A percentile compares a stretch with the other conserved stretches of the same genome.
Evolutionary conservation across 2,888 invertebrate species (phyloP).

Genomic region (Apotomis capreana): DNA sequence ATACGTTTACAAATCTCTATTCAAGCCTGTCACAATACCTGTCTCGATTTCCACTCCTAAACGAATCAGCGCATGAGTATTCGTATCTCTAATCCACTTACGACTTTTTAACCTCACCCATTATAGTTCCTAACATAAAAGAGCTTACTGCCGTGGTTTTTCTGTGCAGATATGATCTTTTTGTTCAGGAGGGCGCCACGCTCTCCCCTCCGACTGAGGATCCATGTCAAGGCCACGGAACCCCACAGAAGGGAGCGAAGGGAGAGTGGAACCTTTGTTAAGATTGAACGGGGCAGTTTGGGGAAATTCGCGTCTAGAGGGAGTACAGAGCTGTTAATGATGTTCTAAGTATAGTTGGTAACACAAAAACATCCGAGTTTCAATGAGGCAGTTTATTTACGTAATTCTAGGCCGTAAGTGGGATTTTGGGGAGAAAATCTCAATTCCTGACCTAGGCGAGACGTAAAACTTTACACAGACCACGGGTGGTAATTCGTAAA

Average conservation of each 20-base stretch:
- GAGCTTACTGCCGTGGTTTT: background rate
- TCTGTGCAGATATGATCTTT: background rate
- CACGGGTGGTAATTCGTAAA: too few relatives aligned
- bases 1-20: background rate
- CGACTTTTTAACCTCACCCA: background rate
- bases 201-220: slow-evolving; percentile 12
- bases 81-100: slow-evolving; percentile 2
- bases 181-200: background rate
- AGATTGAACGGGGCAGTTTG: background rate
- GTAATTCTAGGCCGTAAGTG: too few relatives aligned
- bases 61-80: background rate
- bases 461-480: too few relatives aligned
- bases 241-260: slow-evolving; percentile 15
- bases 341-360: too few relatives aligned
- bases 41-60: background rate
- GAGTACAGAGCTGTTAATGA: too few relatives aligned
- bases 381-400: too few relatives aligned
- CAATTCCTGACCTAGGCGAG: too few relatives aligned
- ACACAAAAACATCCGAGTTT: too few relatives aligned
- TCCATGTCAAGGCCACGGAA: slow-evolving; percentile 31
- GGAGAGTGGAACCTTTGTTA: background rate
- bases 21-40: background rate
- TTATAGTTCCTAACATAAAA: background rate
- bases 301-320: background rate
- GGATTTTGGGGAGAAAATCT: too few relatives aligned